These are phyloP conservation scores for Scaptomyza parva DNA, from an alignment of 2,888 invertebrate genomes.

Conservation along the genomic window DNA sequence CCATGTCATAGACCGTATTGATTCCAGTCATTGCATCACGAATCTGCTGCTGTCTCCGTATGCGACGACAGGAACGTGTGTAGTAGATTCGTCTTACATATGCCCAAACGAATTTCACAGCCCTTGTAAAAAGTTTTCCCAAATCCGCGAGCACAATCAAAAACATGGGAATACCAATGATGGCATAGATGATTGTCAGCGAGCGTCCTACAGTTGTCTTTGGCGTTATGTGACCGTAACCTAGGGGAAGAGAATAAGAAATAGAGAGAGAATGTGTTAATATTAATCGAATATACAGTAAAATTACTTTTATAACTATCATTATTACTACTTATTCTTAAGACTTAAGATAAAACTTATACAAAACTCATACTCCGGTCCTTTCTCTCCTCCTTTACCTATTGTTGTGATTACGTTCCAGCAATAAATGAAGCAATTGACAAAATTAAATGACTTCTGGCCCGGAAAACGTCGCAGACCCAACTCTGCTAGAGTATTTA, in stretches of 20 bases:
- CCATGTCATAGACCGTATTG: conserved; percentile 92
- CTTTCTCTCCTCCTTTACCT: conserved; percentile 87
- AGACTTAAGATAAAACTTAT: neutral
- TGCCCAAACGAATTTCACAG: conserved; percentile 95
- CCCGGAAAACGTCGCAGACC: conserved; percentile 94
- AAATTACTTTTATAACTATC: too few relatives aligned
- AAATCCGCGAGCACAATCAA: conserved; percentile 97
- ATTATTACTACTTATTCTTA: neutral
- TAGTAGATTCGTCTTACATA: conserved; percentile 93
- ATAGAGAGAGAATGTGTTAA: neutral
- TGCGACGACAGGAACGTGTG: conserved; percentile 92
- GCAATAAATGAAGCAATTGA: conserved; percentile 94
- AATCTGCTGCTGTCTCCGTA: conserved; percentile 90
- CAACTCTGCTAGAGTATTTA: conserved; percentile 93
- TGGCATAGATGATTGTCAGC: conserved; percentile 96
- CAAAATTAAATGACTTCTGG: conserved; percentile 93
- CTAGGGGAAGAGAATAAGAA: conserved; percentile 85
- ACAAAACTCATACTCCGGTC: too few relatives aligned
- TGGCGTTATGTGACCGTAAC: conserved; percentile 98
- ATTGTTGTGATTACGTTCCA: conserved; percentile 95
- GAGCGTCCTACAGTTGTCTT: conserved; percentile 93
- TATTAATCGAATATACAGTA: too few relatives aligned
- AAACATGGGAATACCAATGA: conserved; percentile 98
- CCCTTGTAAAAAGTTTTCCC: conserved; percentile 96
- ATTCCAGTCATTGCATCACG: conserved; percentile 94